A percentile compares a stretch with the other conserved stretches of the same genome.
Evolutionary conservation across 1,140 invertebrate species (phyloP).

Genomic region (Leptopilina boulardi): DNA sequence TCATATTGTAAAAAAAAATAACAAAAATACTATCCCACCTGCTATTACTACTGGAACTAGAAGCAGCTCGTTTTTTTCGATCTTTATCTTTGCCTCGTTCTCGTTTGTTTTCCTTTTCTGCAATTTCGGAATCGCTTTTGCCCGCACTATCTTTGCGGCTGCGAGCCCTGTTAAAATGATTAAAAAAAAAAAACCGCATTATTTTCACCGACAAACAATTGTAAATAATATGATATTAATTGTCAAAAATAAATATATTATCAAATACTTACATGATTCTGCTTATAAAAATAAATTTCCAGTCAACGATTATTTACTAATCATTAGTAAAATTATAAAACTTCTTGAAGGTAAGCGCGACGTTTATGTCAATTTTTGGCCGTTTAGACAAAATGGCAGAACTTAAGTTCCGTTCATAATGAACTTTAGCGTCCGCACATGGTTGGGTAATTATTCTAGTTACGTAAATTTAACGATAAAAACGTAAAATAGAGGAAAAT

Average conservation of each 20-base stretch:
- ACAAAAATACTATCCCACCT: slow-evolving; percentile 76
- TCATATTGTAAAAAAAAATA: no score
- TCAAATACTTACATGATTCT: background rate
- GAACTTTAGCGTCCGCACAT: background rate
- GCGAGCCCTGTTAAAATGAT: slow-evolving; percentile 79
- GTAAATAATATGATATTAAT: background rate
- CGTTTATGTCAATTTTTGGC: slow-evolving; percentile 18
- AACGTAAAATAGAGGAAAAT: background rate
- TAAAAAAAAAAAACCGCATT: no score
- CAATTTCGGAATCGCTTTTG: slow-evolving; percentile 77
- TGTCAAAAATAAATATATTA: background rate
- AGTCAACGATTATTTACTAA: slow-evolving; percentile 13
- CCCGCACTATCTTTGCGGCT: slow-evolving; percentile 78
- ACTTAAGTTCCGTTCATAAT: background rate
- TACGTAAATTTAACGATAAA: background rate
- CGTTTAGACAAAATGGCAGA: slow-evolving; percentile 24
- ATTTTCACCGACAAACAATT: slow-evolving; percentile 33
- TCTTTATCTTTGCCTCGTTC: slow-evolving; percentile 79
- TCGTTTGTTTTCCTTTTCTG: slow-evolving; percentile 85
- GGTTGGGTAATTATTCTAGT: background rate
- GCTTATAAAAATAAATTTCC: background rate
- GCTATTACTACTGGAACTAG: slow-evolving; percentile 85
- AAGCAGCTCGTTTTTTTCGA: slow-evolving; percentile 82
- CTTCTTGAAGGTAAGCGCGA: slow-evolving; percentile 13
- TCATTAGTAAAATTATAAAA: slow-evolving; percentile 19